Percentiles rank a stretch among this genome's conserved stretches.
phyloP scores from a whole-genome alignment of 2,113 vertebrate species.

The Shinisaurus crocodilurus region DNA sequence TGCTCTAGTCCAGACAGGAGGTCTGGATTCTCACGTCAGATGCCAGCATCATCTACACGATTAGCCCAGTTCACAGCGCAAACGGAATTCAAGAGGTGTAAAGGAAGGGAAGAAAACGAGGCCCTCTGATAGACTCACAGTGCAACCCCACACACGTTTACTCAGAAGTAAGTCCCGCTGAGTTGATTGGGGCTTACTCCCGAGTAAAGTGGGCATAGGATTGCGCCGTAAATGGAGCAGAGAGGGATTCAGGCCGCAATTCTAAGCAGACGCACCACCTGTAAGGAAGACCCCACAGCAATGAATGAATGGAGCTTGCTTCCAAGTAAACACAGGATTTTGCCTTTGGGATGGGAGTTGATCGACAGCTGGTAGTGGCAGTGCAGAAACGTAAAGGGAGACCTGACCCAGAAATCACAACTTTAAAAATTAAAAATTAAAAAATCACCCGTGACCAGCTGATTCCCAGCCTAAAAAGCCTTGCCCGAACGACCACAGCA shows the following conservation, averaged over 20 bases:
- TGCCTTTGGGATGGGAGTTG: no score
- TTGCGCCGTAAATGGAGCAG: not conserved
- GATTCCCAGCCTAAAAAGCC: not conserved
- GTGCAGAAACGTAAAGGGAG: not conserved
- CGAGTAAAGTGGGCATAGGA: not conserved
- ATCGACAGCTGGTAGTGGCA: no score
- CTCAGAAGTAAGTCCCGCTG: no score
- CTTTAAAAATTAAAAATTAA: no score
- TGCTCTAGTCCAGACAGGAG: not conserved
- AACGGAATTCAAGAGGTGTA: not conserved
- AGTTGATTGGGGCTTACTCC: no score
- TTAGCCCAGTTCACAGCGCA: no score
- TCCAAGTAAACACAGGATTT: not conserved
- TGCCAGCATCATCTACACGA: not conserved
- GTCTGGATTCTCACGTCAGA: not conserved
- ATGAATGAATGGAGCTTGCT: not conserved
- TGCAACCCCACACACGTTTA: no score
- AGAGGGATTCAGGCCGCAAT: not conserved
- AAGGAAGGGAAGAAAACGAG: not conserved
- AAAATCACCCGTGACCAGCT: not conserved
- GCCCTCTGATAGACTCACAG: not conserved
- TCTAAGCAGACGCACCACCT: not conserved
- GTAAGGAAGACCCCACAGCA: not conserved
- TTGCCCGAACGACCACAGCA: not conserved
- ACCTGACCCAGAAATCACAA: not conserved